Evolutionary conservation across 1,140 invertebrate species (phyloP).

Genomic region (Palaemon carinicauda): DNA sequence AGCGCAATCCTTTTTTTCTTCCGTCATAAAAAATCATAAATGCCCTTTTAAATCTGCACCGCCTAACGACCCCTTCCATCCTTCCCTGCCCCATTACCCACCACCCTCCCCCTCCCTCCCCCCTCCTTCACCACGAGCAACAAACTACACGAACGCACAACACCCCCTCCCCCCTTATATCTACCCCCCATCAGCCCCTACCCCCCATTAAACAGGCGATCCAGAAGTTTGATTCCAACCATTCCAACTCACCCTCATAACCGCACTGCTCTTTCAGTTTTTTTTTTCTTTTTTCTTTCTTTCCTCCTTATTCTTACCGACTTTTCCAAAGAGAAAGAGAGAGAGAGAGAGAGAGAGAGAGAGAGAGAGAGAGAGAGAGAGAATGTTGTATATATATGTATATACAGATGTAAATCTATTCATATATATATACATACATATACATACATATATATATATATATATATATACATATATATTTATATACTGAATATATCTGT

Average conservation of each 20-base stretch:
- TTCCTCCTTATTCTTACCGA: neutral
- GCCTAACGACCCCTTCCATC: neutral
- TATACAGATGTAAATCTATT: neutral
- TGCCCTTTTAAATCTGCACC: neutral
- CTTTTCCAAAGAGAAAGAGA: neutral
- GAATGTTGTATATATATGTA: neutral
- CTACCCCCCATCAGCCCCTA: neutral
- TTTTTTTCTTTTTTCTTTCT: neutral
- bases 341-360: slow-evolving; percentile 1
- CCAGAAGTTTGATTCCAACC: neutral
- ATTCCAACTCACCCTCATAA: neutral
- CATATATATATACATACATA: neutral
- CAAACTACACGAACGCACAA: neutral
- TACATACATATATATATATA: neutral
- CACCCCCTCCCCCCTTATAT: neutral
- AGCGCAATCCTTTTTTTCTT: too few relatives aligned
- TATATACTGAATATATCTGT: neutral
- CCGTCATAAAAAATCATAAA: too few relatives aligned
- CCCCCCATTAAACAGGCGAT: neutral
- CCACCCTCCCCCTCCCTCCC: neutral
- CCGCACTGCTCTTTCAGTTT: neutral
- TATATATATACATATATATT: neutral
- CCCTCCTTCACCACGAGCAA: neutral
- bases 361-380: slow-evolving; percentile 8
- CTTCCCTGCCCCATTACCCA: neutral